phyloP scores from a whole-genome alignment of 2,888 invertebrate species.

The Idaea biselata region DNA sequence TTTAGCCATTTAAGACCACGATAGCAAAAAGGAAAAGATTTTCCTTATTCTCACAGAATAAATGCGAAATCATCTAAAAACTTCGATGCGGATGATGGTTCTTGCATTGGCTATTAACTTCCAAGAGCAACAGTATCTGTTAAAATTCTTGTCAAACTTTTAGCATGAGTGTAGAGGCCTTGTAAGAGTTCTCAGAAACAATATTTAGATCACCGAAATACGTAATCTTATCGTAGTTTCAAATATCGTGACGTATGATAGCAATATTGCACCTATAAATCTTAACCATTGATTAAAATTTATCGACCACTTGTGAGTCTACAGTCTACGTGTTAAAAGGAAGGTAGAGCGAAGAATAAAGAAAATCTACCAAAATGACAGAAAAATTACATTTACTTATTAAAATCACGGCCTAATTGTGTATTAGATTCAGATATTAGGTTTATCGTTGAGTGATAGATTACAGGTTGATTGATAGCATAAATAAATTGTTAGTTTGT shows the following conservation, averaged over 20 bases:
- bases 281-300: slow-evolving; percentile 21
- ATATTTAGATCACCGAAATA: slow-evolving; percentile 7
- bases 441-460: not conserved
- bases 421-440: not conserved
- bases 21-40: not conserved
- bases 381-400: not conserved
- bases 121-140: not conserved
- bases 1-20: not conserved
- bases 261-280: slow-evolving; percentile 26
- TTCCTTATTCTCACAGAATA: no score
- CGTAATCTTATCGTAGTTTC: slow-evolving; percentile 23
- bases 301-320: slow-evolving; percentile 18
- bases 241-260: slow-evolving; percentile 23
- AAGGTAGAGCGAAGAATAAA: not conserved
- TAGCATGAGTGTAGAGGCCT: not conserved
- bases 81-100: not conserved
- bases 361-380: not conserved
- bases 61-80: no score
- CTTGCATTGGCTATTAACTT: not conserved
- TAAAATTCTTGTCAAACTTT: not conserved
- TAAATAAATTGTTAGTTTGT: not conserved
- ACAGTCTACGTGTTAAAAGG: slow-evolving; percentile 1
- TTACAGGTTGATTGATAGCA: not conserved
- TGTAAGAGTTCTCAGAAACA: not conserved
- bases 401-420: not conserved